These are phyloP conservation scores for Lampris megalopsis DNA, from an alignment of 2,113 vertebrate species.

Conservation along the genomic window DNA sequence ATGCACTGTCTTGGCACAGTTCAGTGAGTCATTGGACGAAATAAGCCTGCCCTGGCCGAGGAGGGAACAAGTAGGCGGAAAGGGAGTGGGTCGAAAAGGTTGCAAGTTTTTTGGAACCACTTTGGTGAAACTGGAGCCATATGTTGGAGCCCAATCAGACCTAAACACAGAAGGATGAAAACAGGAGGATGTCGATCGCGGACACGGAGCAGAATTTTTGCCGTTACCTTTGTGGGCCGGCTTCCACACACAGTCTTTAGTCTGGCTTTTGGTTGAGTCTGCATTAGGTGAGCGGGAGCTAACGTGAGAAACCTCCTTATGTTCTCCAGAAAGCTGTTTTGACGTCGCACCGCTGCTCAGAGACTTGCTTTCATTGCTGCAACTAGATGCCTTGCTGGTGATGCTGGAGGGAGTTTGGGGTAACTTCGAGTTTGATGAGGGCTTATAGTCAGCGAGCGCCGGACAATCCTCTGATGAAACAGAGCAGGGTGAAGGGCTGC, in stretches of 20 bases:
- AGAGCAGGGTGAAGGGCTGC: conserved; percentile 78
- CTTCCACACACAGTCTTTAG: conserved; percentile 55
- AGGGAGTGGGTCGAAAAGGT: conserved; percentile 66
- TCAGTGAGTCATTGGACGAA: conserved; percentile 45
- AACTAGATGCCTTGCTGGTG: conserved; percentile 26
- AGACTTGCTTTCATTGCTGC: conserved; percentile 54
- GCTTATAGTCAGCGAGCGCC: conserved; percentile 39
- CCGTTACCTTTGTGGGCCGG: conserved; percentile 36
- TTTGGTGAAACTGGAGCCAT: conserved; percentile 79
- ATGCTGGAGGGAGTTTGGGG: conserved; percentile 23
- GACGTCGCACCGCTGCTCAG: conserved; percentile 36
- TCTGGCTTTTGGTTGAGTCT: conserved; percentile 51
- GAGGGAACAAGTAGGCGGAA: conserved; percentile 61
- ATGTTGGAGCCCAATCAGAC: conserved; percentile 57
- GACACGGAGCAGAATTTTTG: conserved; percentile 36
- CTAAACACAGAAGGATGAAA: conserved; percentile 22
- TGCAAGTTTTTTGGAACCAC: conserved; percentile 73
- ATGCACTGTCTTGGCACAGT: conserved; percentile 62
- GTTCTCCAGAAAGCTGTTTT: conserved; percentile 47
- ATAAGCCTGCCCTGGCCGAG: conserved; percentile 40
- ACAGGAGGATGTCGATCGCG: conserved; percentile 2
- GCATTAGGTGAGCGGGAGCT: conserved; percentile 1
- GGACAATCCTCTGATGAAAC: conserved; percentile 81
- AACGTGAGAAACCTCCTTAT: conserved; percentile 48
- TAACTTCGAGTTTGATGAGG: conserved; percentile 37